A percentile compares a stretch with the other conserved stretches of the same genome.
Evolutionary conservation across 2,113 vertebrate genomes (phyloP).

Genomic region (Ammodytes dubius): DNA sequence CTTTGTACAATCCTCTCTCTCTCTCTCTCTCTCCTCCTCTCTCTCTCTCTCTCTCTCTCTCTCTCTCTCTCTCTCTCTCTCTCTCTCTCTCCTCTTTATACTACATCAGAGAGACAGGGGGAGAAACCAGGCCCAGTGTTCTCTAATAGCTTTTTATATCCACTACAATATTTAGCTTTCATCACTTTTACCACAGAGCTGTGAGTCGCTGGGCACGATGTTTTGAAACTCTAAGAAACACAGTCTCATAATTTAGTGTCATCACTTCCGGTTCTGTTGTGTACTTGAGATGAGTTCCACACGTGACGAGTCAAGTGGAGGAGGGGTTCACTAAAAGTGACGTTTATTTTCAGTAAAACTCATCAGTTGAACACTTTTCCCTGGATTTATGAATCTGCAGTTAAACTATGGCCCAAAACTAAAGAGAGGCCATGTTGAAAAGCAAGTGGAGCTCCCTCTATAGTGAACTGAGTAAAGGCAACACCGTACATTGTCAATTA

Average conservation of each 20-base stretch:
- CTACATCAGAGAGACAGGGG: constrained; percentile 4
- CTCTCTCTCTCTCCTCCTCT: background rate
- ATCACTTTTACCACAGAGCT: constrained; percentile 5
- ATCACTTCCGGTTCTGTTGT: background rate
- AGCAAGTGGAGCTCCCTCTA: background rate
- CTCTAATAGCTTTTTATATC: constrained; percentile 78
- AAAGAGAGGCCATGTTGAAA: background rate
- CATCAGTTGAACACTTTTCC: background rate
- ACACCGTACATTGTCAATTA: background rate
- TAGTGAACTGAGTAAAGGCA: background rate
- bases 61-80: background rate
- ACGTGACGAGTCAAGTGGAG: background rate
- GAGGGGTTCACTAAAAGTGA: background rate
- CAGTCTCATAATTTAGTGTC: background rate
- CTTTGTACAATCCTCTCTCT: constrained; percentile 11
- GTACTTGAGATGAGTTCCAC: background rate
- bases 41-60: constrained; percentile 22
- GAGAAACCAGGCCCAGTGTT: constrained; percentile 39
- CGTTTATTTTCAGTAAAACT: background rate
- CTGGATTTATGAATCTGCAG: background rate
- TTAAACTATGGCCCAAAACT: background rate
- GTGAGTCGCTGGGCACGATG: background rate
- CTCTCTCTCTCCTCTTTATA: constrained; percentile 30
- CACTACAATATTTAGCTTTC: constrained; percentile 54
- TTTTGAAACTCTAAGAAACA: background rate